Evolutionary conservation across 2,113 vertebrate genomes (phyloP).

Genomic region (Agelaius phoeniceus): DNA sequence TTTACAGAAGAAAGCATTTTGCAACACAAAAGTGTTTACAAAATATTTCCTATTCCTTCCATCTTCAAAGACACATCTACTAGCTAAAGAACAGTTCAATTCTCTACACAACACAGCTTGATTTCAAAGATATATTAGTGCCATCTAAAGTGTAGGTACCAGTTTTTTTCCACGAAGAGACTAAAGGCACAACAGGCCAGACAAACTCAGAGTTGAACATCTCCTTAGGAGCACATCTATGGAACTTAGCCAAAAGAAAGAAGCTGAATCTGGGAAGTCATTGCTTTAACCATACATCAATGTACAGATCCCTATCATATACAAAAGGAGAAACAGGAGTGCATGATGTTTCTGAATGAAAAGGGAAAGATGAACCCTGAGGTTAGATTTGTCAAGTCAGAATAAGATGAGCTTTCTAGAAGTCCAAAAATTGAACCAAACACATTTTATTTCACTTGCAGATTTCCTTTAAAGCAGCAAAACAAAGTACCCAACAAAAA

Average conservation of each 20-base stretch:
- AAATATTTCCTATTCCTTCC: neutral
- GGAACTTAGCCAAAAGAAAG: neutral
- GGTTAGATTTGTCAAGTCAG: neutral
- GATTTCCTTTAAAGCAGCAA: neutral
- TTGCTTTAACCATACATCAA: accelerated
- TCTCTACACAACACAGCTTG: neutral
- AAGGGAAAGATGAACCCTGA: neutral
- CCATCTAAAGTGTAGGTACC: neutral
- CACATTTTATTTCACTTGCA: neutral
- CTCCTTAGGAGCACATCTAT: neutral
- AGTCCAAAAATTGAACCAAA: neutral
- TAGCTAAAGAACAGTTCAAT: neutral
- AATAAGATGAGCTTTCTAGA: neutral
- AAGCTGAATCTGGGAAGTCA: neutral
- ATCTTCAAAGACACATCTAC: neutral
- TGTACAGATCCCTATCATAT: neutral
- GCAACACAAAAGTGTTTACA: neutral
- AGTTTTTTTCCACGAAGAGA: neutral
- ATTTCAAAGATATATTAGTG: neutral
- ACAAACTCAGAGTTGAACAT: neutral
- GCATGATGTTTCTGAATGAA: neutral
- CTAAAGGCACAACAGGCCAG: neutral
- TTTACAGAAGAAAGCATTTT: neutral
- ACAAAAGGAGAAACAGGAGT: neutral
- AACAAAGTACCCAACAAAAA: neutral